Evolutionary conservation across 2,113 vertebrate species (phyloP).

Genomic region (Chloropsis hardwickii): DNA sequence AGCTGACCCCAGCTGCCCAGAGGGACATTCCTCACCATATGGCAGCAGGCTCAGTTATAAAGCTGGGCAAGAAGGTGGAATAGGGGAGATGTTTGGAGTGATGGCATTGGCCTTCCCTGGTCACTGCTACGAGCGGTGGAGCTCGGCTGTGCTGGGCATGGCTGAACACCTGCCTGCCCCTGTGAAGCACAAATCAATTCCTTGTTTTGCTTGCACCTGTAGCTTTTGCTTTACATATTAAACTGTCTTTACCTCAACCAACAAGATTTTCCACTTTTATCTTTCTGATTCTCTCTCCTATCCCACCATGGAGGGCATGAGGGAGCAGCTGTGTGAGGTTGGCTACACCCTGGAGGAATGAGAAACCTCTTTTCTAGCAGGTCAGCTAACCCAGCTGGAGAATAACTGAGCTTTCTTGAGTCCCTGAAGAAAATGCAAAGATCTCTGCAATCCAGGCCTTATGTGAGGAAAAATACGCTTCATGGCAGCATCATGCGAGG

Average conservation of each 20-base stretch:
- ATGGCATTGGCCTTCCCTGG: fast-evolving
- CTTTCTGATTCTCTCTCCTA: not conserved
- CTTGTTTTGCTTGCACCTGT: not conserved
- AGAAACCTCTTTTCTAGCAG: not conserved
- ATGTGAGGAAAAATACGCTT: not conserved
- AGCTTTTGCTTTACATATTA: not conserved
- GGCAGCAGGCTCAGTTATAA: not conserved
- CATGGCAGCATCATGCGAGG: not conserved
- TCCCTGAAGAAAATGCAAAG: not conserved
- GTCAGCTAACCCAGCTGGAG: not conserved
- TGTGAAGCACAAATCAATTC: not conserved
- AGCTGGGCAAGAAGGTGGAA: not conserved
- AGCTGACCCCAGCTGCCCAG: not conserved
- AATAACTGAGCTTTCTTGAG: not conserved
- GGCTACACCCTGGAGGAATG: not conserved
- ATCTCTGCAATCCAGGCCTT: not conserved
- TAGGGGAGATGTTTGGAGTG: not conserved
- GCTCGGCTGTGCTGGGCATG: not conserved
- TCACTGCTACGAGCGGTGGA: not conserved
- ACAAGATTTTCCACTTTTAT: not conserved
- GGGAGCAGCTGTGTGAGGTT: not conserved
- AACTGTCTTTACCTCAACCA: not conserved
- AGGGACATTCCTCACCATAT: not conserved
- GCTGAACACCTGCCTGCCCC: not conserved
- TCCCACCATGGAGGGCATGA: not conserved